Evolutionary conservation across 2,797 vertebrate species (phyloP).

Genomic region (Antennarius maculatus): DNA sequence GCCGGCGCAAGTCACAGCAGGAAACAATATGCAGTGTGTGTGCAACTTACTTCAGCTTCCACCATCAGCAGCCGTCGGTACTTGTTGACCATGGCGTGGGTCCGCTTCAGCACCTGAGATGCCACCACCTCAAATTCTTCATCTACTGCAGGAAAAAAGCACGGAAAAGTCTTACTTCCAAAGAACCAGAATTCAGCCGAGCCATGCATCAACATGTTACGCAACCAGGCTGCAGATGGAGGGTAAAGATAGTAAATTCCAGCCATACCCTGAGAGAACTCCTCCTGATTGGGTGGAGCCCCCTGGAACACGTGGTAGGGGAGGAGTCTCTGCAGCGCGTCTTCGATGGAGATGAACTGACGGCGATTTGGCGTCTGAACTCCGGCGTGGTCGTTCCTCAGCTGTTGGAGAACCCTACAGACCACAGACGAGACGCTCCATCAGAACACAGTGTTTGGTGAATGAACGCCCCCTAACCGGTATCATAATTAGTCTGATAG

Average conservation of each 20-base stretch:
- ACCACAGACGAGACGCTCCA: background rate
- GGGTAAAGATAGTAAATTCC: background rate
- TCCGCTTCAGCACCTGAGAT: constrained; percentile 91
- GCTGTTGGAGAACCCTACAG: constrained; percentile 88
- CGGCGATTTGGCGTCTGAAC: constrained; percentile 86
- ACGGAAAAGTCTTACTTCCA: constrained; percentile 1
- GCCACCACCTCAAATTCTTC: constrained; percentile 93
- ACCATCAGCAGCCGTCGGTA: constrained; percentile 95
- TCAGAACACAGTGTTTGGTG: background rate
- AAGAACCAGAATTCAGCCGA: background rate
- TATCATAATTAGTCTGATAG: no score
- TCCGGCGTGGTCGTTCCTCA: constrained; percentile 88
- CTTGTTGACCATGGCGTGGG: constrained; percentile 96
- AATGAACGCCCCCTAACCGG: no score
- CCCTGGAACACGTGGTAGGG: constrained; percentile 96
- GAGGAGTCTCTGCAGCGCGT: constrained; percentile 89
- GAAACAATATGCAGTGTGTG: background rate
- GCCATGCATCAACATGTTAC: no score
- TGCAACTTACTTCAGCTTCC: constrained; percentile 89
- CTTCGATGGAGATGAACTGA: constrained; percentile 86
- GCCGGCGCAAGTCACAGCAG: background rate
- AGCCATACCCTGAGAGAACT: constrained; percentile 88
- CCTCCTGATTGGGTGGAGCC: constrained; percentile 86
- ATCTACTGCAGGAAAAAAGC: constrained; percentile 70
- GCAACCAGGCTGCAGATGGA: background rate